Conservation (phyloP, 1,140 invertebrate species). For the Archegozetes longisetosus region DNA sequence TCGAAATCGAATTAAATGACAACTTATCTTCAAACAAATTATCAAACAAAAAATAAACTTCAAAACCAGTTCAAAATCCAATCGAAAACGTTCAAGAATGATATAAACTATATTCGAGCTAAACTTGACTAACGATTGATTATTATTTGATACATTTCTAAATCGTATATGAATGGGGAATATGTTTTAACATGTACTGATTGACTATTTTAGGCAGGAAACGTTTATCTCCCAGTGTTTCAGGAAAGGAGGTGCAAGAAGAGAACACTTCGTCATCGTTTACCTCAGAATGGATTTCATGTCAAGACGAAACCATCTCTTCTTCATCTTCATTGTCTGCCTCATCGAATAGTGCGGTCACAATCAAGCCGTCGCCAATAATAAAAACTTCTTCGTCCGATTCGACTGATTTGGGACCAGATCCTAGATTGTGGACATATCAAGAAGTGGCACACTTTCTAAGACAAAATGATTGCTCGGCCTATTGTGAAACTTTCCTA, state of each 20-base stretch:
- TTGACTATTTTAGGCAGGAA: not conserved
- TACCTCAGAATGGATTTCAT: not conserved
- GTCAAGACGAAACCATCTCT: not conserved
- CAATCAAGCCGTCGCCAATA: constrained; percentile 4
- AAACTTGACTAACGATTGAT: too few relatives aligned
- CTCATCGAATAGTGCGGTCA: not conserved
- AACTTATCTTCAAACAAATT: too few relatives aligned
- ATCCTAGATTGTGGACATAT: constrained; percentile 55
- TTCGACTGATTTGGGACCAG: not conserved
- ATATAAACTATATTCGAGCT: too few relatives aligned
- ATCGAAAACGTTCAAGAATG: too few relatives aligned
- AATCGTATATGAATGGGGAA: too few relatives aligned
- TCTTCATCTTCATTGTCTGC: not conserved
- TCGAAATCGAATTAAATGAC: too few relatives aligned
- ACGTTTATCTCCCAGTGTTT: not conserved
- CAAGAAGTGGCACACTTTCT: constrained; percentile 73
- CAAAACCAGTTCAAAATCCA: too few relatives aligned
- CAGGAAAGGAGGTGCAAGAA: not conserved
- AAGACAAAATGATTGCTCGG: constrained; percentile 68
- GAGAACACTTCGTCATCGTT: not conserved
- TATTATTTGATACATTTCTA: too few relatives aligned
- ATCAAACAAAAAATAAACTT: too few relatives aligned
- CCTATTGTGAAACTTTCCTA: constrained; percentile 68
- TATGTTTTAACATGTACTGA: too few relatives aligned
- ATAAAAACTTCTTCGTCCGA: not conserved